phyloP scores from a whole-genome alignment of 2,797 vertebrate species.

The Rhadinocentrus ornatus region DNA sequence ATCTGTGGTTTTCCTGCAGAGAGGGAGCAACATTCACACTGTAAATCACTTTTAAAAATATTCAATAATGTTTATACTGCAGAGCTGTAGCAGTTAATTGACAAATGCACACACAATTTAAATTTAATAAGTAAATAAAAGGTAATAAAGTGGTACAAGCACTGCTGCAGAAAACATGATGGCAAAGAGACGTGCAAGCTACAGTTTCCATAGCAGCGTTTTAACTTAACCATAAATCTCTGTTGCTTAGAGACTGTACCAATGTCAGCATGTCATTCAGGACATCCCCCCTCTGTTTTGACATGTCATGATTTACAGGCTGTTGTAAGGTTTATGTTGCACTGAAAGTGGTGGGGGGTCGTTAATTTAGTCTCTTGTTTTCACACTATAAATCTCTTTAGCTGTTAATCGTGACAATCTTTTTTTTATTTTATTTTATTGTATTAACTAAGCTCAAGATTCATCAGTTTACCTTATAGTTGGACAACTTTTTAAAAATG shows the following conservation, averaged over 20 bases:
- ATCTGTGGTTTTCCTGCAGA: no score
- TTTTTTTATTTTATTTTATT: neutral
- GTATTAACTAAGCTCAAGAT: no score
- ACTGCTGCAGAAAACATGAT: neutral
- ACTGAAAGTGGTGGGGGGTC: conserved; percentile 28
- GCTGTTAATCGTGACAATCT: neutral
- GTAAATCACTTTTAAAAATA: conserved; percentile 9
- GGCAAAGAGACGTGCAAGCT: conserved; percentile 5
- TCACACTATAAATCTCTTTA: conserved; percentile 55
- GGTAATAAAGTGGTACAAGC: neutral
- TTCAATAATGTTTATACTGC: neutral
- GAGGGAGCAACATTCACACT: neutral
- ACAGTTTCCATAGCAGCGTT: conserved; percentile 18
- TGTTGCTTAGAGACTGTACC: conserved; percentile 23
- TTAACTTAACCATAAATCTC: conserved; percentile 56
- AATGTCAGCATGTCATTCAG: conserved; percentile 26
- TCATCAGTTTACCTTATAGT: no score
- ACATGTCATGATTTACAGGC: conserved; percentile 62
- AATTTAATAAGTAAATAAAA: neutral
- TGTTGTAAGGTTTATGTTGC: conserved; percentile 60
- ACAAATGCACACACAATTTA: neutral
- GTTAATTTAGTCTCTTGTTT: conserved; percentile 48
- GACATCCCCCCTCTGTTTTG: neutral
- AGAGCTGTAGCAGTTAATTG: neutral
- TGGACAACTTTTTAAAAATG: no score